Evolutionary conservation across 2,797 vertebrate genomes (phyloP).

Genomic region (Sphenopsis melanotis): DNA sequence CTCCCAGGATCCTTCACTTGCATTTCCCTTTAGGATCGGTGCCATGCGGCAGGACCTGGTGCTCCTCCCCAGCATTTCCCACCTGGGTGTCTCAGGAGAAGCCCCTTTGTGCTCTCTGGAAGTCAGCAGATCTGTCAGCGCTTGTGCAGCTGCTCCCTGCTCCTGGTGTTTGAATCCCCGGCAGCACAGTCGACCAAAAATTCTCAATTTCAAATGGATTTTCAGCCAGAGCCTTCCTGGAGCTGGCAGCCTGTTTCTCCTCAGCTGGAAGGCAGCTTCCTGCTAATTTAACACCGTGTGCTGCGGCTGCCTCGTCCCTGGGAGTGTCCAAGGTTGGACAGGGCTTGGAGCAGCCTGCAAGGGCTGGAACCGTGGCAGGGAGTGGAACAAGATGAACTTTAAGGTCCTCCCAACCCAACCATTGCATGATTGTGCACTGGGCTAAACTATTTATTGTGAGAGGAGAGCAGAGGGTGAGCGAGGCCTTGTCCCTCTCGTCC

Average conservation of each 20-base stretch:
- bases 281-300: accelerated
- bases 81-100: neutral
- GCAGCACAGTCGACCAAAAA: neutral
- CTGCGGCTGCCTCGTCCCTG: neutral
- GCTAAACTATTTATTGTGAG: neutral
- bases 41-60: neutral
- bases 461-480: neutral
- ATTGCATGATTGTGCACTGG: neutral
- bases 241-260: neutral
- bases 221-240: neutral
- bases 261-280: neutral
- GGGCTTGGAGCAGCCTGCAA: neutral
- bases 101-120: neutral
- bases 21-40: neutral
- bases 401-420: neutral
- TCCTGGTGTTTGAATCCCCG: neutral
- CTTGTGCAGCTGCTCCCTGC: neutral
- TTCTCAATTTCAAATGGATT: neutral
- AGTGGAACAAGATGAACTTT: neutral
- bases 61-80: neutral
- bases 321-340: neutral
- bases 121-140: neutral
- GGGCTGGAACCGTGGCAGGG: neutral
- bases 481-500: neutral
- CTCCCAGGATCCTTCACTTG: slow-evolving; percentile 8